phyloP scores from a whole-genome alignment of 2,888 invertebrate species.

The Sesamia inferens region DNA sequence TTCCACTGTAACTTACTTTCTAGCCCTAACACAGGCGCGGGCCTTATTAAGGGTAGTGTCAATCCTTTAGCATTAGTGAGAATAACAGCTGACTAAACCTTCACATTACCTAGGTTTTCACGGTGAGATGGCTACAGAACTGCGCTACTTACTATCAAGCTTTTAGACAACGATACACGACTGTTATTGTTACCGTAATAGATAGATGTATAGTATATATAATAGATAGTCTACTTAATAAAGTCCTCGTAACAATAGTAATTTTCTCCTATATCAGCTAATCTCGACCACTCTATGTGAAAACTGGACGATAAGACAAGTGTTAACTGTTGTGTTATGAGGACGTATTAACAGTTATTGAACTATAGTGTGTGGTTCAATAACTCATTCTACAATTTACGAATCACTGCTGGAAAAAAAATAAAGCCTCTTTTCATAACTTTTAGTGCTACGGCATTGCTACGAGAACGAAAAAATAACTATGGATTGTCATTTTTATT shows the following conservation, averaged over 20 bases:
- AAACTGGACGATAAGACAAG: slow-evolving; percentile 10
- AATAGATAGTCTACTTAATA: background rate
- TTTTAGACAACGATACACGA: slow-evolving; percentile 14
- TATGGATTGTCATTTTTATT: slow-evolving; percentile 41
- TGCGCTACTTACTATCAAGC: background rate
- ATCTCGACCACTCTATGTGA: slow-evolving; percentile 10
- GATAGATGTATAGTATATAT: too few relatives aligned
- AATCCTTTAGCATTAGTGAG: too few relatives aligned
- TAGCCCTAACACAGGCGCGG: too few relatives aligned
- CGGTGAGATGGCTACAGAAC: too few relatives aligned
- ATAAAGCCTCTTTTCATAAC: slow-evolving; percentile 3
- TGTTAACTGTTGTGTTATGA: background rate
- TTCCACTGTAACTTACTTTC: too few relatives aligned
- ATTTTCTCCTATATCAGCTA: slow-evolving; percentile 17
- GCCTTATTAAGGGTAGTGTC: too few relatives aligned
- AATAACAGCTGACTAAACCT: too few relatives aligned
- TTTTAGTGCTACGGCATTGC: background rate
- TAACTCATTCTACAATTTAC: background rate
- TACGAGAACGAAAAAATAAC: slow-evolving; percentile 28
- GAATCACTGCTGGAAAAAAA: background rate
- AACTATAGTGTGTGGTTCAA: background rate
- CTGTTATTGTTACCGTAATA: slow-evolving; percentile 10
- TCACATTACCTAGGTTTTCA: too few relatives aligned
- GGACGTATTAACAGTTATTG: background rate
- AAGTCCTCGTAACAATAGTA: slow-evolving; percentile 4